Evolutionary conservation across 35 echinoderm and acorn worm genomes (phyloP).

Genomic region (Diadema setosum): DNA sequence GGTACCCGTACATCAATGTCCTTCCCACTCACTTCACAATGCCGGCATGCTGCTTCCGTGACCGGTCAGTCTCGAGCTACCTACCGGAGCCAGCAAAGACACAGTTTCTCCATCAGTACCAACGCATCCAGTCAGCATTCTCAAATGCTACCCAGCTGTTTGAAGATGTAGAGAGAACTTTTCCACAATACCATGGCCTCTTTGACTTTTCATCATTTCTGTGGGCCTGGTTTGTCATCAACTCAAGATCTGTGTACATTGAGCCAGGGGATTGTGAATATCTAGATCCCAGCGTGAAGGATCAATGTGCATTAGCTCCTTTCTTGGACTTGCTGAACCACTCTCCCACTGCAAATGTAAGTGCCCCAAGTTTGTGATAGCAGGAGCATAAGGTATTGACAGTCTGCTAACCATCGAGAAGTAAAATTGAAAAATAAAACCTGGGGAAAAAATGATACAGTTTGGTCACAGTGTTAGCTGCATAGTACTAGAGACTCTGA

Average conservation of each 20-base stretch:
- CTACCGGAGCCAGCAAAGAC: neutral
- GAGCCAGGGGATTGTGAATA: neutral
- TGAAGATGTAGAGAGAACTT: neutral
- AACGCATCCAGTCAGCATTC: conserved; percentile 26
- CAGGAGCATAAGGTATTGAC: no score
- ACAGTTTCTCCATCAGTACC: neutral
- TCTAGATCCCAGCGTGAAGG: neutral
- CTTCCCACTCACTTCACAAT: conserved; percentile 62
- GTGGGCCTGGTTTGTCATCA: conserved; percentile 97
- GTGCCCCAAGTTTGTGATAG: no score
- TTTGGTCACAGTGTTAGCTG: no score
- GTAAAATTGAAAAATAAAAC: no score
- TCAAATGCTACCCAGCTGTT: neutral
- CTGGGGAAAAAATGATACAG: no score
- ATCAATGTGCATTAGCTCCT: conserved; percentile 76
- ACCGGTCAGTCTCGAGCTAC: neutral
- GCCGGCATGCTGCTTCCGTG: neutral
- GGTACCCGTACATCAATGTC: conserved; percentile 72
- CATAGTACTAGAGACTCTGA: no score
- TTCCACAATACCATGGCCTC: conserved; percentile 5
- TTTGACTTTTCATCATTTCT: conserved; percentile 35
- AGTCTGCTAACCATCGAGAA: no score
- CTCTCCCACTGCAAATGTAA: conserved; percentile 64
- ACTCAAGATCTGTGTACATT: conserved; percentile 64
- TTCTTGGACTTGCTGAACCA: conserved; percentile 90